Conservation (phyloP, 2,888 invertebrate species). For the Hofmannophila pseudospretella region DNA sequence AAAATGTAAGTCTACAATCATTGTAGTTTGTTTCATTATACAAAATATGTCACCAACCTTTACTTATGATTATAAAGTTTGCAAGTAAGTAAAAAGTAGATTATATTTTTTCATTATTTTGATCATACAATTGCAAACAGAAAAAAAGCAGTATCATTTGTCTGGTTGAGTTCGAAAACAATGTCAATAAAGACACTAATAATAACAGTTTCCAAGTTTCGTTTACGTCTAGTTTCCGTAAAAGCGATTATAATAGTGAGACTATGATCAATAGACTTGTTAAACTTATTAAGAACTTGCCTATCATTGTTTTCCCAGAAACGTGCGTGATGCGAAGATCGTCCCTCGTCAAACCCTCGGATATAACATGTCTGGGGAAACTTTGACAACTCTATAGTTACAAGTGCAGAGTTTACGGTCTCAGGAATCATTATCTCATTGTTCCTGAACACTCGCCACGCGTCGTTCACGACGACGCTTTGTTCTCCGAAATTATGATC, state of each 20-base stretch:
- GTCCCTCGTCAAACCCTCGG: slow-evolving; percentile 45
- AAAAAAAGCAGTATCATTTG: too few species aligned
- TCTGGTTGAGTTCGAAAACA: too few species aligned
- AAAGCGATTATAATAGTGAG: neutral
- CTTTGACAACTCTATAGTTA: slow-evolving; percentile 50
- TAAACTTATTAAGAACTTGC: slow-evolving; percentile 6
- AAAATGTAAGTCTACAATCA: too few species aligned
- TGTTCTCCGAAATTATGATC: slow-evolving; percentile 66
- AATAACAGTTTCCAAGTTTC: too few species aligned
- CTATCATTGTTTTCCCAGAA: slow-evolving; percentile 7
- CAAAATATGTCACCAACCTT: too few species aligned
- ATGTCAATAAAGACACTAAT: too few species aligned
- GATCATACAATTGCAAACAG: too few species aligned
- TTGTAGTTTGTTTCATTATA: too few species aligned
- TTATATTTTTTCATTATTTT: too few species aligned
- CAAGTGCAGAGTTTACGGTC: slow-evolving; percentile 53
- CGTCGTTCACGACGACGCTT: slow-evolving; percentile 53
- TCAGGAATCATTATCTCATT: slow-evolving; percentile 67
- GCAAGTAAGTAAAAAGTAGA: too few species aligned
- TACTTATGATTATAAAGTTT: too few species aligned
- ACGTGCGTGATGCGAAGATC: slow-evolving; percentile 18
- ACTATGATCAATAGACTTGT: slow-evolving; percentile 5
- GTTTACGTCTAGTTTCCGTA: too few species aligned
- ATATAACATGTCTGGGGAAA: slow-evolving; percentile 34
- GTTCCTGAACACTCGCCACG: slow-evolving; percentile 53